Base-by-base conservation (phyloP, 2,113 vertebrate genomes). In the Microtus montanus region DNA sequence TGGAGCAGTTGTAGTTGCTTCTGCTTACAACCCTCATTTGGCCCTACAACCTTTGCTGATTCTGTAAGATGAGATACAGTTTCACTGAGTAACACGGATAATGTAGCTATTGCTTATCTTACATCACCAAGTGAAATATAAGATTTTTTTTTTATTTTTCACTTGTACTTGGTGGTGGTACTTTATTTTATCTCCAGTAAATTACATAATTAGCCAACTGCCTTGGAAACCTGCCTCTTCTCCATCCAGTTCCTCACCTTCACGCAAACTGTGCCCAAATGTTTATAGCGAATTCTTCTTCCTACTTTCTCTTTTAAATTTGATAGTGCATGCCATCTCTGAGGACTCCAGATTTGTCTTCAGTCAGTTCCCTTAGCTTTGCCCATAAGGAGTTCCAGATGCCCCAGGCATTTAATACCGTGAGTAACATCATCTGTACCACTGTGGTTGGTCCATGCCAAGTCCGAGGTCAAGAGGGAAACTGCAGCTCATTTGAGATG, bases 301-400 rank as follows among this genome's bases (percentile, higher is more conserved):
- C 9, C 86, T 74, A 9, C n/a, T 58, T 95, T 80, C 47, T 52
- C 35, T 78, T 94, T 74, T 58, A 20, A 90, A 73, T 82, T 84
- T 68, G 33, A 88, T 88, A 75, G 64, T 92, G 41, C 64, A 86
- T 47, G 28, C 47, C 89, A 1, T 80, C 87, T 94, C 41, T 91
- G 63, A 94, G 70, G 52, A 26, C 35, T 95, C 68, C 66, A 84
- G 30, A 33, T 95, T 95, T 95, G 52, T 85, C 89, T 93, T 89
- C 15, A 88, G 74, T 68, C 28, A 61, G 61, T 73, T 92, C 35
- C 66, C 78, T 97, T 92, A 89, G 64, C 15, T 95, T 95, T 94
- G 10, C 74, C 66, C 54, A 24, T 86, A 91, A 95, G 70, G 70
- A 95, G 41, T 95, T 96, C 78, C 94, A 95, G 91, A 91, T 92